Conservation (phyloP, 1,140 invertebrate species). For the Drosophila bifasciata region DNA sequence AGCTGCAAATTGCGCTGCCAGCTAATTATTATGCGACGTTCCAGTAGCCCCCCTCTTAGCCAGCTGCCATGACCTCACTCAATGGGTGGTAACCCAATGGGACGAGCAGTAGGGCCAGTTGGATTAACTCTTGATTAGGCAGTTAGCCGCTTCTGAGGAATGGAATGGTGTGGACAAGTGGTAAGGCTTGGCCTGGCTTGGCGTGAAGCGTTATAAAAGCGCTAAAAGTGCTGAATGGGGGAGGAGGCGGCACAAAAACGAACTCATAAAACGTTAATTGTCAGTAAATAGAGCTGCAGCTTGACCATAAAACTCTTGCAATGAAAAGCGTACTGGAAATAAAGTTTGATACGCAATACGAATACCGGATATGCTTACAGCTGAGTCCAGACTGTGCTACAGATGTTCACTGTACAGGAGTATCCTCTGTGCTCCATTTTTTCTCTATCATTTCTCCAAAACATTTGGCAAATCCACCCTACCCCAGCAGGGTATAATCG, state of each 20-base stretch:
- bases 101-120: background rate
- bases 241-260: slow-evolving; percentile 2
- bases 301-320: slow-evolving; percentile 43
- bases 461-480: too few species aligned
- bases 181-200: background rate
- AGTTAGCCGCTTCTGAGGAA: slow-evolving; percentile 34
- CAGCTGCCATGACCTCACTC: slow-evolving; percentile 25
- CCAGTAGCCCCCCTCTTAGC: slow-evolving; percentile 18
- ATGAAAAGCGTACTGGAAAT: slow-evolving; percentile 26
- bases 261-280: slow-evolving; percentile 64
- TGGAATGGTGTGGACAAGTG: background rate
- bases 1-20: slow-evolving; percentile 38
- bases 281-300: slow-evolving; percentile 45
- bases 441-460: too few species aligned
- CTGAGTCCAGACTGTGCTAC: too few species aligned
- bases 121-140: slow-evolving; percentile 45
- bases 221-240: background rate
- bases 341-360: background rate
- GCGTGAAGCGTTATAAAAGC: slow-evolving; percentile 42
- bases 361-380: background rate
- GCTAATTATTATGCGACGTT: slow-evolving; percentile 60
- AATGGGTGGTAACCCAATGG: background rate
- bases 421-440: too few species aligned
- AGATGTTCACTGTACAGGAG: too few species aligned
- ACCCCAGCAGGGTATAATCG: slow-evolving; percentile 14